Conservation (phyloP, 2,888 invertebrate genomes). For the Lepidochrysops patricia region DNA sequence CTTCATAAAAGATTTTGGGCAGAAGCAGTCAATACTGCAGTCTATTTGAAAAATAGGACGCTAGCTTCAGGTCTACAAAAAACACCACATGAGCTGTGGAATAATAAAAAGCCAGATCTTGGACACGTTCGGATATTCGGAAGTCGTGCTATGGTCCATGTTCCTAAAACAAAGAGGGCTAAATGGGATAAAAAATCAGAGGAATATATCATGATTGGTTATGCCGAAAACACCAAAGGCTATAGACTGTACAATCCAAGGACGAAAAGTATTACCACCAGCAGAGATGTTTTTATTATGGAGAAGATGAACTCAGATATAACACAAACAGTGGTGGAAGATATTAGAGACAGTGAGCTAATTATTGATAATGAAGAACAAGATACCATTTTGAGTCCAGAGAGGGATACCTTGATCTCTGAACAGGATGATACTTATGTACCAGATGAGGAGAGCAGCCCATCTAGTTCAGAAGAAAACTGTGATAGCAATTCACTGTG, state of each 20-base stretch:
- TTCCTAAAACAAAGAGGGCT: conserved; percentile 21
- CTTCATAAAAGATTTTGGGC: conserved; percentile 17
- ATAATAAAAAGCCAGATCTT: conserved; percentile 21
- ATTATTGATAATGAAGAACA: background rate
- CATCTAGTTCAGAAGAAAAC: conserved; percentile 18
- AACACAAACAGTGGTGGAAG: conserved; percentile 10
- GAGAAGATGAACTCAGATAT: conserved; percentile 12
- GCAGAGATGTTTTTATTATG: conserved; percentile 22
- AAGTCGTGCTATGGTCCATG: conserved; percentile 23
- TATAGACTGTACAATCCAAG: conserved; percentile 20
- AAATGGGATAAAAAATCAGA: conserved; percentile 25
- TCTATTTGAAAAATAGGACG: conserved; percentile 20
- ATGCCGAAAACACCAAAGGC: conserved; percentile 23
- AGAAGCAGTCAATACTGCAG: conserved; percentile 18
- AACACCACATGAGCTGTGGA: conserved; percentile 27
- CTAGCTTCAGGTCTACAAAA: conserved; percentile 21
- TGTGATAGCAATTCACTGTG: conserved; percentile 15
- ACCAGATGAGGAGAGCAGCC: conserved; percentile 11
- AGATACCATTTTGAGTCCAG: conserved; percentile 13
- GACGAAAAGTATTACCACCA: conserved; percentile 16
- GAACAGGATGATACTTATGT: conserved; percentile 15
- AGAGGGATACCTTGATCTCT: conserved; percentile 9
- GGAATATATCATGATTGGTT: conserved; percentile 23
- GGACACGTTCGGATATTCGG: conserved; percentile 20
- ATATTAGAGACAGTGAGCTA: conserved; percentile 2